Conservation (phyloP, 2,888 invertebrate genomes). For the Allophyes oxyacanthae region DNA sequence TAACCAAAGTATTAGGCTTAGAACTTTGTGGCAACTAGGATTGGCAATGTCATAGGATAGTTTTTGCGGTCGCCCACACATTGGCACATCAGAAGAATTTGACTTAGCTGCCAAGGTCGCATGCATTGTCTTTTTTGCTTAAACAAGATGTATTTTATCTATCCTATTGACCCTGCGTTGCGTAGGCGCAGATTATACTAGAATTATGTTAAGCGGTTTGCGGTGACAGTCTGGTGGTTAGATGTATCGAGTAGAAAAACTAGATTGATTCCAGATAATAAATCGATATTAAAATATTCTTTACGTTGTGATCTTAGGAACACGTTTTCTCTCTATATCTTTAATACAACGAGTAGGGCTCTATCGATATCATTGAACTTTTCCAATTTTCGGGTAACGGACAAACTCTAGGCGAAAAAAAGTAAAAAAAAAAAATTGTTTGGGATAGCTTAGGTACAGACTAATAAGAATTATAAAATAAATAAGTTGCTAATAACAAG, state of each 20-base stretch:
- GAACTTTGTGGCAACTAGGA: conserved; percentile 72
- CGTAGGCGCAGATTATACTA: conserved; percentile 56
- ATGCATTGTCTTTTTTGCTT: conserved; percentile 84
- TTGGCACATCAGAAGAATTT: conserved; percentile 84
- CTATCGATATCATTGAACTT: too few relatives aligned
- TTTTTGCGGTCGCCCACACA: conserved; percentile 87
- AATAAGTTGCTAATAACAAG: too few relatives aligned
- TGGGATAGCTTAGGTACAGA: too few relatives aligned
- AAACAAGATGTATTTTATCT: conserved; percentile 66
- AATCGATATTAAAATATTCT: conserved; percentile 6
- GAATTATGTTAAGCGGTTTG: conserved; percentile 58
- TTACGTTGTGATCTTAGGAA: not conserved
- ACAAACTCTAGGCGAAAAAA: too few relatives aligned
- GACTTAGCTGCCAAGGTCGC: conserved; percentile 85
- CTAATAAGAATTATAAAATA: too few relatives aligned
- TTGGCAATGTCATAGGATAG: conserved; percentile 87
- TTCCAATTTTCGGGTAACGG: too few relatives aligned
- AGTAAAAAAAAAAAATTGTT: too few relatives aligned
- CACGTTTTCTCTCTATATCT: not conserved
- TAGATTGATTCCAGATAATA: conserved; percentile 9
- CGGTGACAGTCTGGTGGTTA: conserved; percentile 35
- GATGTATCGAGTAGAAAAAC: conserved; percentile 19
- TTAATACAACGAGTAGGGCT: too few relatives aligned
- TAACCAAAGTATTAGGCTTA: conserved; percentile 45
- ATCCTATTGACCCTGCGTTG: conserved; percentile 72